phyloP scores from a whole-genome alignment of 1,140 invertebrate genomes.

The Drosophila mayri region DNA sequence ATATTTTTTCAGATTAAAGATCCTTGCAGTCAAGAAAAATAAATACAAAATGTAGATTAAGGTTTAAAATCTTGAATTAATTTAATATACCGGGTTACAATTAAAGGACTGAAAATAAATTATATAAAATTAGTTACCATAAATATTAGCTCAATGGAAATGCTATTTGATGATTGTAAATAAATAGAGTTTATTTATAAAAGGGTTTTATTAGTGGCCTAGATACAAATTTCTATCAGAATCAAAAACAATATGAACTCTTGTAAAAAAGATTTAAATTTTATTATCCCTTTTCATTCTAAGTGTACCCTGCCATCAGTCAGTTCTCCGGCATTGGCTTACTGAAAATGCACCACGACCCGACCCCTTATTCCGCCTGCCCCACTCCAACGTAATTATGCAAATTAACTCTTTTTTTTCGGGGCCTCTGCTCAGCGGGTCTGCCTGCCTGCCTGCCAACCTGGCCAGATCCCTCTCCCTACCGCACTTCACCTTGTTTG shows the following conservation, averaged over 20 bases:
- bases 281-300: background rate
- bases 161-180: too few species aligned
- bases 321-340: constrained; percentile 38
- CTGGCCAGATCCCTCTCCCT: constrained; percentile 9
- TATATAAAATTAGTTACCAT: too few species aligned
- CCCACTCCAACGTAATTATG: constrained; percentile 73
- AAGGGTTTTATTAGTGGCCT: too few species aligned
- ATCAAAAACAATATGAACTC: too few species aligned
- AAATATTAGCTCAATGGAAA: too few species aligned
- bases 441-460: constrained; percentile 38
- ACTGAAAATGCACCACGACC: constrained; percentile 49
- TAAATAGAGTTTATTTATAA: too few species aligned
- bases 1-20: too few species aligned
- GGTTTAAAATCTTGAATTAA: background rate
- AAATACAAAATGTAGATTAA: too few species aligned
- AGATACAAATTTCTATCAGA: too few species aligned
- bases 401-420: constrained; percentile 78
- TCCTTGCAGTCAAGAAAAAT: too few species aligned
- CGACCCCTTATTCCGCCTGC: constrained; percentile 21
- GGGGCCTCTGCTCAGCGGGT: constrained; percentile 73
- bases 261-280: too few species aligned
- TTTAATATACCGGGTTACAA: background rate
- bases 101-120: background rate
- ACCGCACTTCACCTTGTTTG: constrained; percentile 1
- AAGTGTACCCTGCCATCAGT: constrained; percentile 23